Base-by-base conservation (phyloP, 2,888 invertebrate species). In the Ypsolopha sequella region DNA sequence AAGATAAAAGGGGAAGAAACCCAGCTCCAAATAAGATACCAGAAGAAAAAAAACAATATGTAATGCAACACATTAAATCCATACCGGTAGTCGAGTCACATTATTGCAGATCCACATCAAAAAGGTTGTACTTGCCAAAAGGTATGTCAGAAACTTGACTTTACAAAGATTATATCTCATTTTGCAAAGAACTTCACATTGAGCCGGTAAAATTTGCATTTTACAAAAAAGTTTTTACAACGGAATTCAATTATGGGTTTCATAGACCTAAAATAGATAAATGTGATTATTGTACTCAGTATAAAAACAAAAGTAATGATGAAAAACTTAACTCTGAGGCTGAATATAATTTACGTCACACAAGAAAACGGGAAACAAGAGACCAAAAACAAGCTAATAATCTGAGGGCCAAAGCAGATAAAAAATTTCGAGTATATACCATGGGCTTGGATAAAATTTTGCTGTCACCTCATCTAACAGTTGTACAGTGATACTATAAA, bases 231-330 rank as follows among this genome's bases (percentile, higher is more conserved):
- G 54, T 56, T 48, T 53, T 55, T 36, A 55, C 50, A 43, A 53
- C 48, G 14, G 50, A 55, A 44, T 56, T 56, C 46, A 56, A 55
- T 39, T 52, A 54, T 39, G 52, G 53, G 33, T 55, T 53, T 46
- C 56, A 56, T 52, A 51, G 44, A 14, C 50, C 53, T 36, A 52
- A 53, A 48, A 55, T 55, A 46, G 55, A 56, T 34, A 43, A 51
- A 41, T 56, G 53, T 41, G 54, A 53, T 46, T 39, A 53, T 52
- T 55, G 55, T 44, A 52, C 48, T 24, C 54, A 54, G 44, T 47
- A 35, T 41, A 48, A 49, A 48, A 53, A 51, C 47, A 52, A 13
- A 34, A 41, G 51, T 43, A 13, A 33, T 41, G 44, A 53, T 45
- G 51, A 53, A 49, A 50, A 55, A 49, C 24, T 24, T 33, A 7